Conservation (phyloP, 2,113 vertebrate species). For the Ornithorhynchus anatinus region DNA sequence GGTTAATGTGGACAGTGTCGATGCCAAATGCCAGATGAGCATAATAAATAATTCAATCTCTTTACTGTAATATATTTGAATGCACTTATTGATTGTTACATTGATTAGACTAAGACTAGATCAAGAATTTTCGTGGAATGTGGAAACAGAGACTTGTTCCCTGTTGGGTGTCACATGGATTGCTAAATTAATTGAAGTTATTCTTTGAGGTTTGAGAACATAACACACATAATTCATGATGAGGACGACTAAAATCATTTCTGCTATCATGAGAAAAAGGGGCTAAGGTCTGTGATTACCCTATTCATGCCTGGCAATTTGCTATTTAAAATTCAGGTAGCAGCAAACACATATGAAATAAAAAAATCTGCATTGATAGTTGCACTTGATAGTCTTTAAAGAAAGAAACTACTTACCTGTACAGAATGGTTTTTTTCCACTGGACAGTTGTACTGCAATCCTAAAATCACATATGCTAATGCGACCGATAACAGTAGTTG, state of each 20-base stretch:
- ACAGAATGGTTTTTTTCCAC: too few relatives aligned
- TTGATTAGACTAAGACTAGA: not conserved
- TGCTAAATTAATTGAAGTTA: not conserved
- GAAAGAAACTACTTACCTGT: too few relatives aligned
- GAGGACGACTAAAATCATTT: not conserved
- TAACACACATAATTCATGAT: not conserved
- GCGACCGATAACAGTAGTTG: too few relatives aligned
- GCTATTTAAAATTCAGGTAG: not conserved
- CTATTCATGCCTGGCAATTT: too few relatives aligned
- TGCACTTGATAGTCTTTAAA: too few relatives aligned
- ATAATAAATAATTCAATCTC: slow-evolving; percentile 2
- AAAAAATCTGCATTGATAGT: too few relatives aligned
- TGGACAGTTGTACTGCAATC: too few relatives aligned
- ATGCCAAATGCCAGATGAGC: not conserved
- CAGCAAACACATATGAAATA: not conserved
- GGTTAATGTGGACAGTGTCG: not conserved
- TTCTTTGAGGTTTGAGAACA: not conserved
- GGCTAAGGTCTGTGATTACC: too few relatives aligned
- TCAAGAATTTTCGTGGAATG: not conserved
- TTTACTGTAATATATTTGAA: not conserved
- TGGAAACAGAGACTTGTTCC: not conserved
- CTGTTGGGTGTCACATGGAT: not conserved
- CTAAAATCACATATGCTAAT: too few relatives aligned
- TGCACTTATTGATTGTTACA: not conserved
- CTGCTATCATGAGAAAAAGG: not conserved